Base-by-base conservation (phyloP, 2,797 vertebrate genomes). In the Simalia tracyae region DNA sequence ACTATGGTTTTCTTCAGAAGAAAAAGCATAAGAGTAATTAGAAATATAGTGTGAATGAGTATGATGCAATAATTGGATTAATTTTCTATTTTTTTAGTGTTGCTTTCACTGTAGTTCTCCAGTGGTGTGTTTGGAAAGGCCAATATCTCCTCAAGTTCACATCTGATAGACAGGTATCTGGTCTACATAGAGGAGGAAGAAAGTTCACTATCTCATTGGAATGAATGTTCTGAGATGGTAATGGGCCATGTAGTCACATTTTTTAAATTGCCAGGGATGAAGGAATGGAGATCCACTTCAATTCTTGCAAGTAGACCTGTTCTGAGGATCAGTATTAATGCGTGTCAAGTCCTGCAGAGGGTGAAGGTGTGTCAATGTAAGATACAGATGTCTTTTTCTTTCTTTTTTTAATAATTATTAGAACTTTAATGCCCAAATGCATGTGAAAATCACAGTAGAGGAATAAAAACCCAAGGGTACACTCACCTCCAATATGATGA, bases 11-110 rank as follows among this genome's bases (percentile, higher is more conserved):
- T 22, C 85, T 94, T 91, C 42, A 72, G 90, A 28, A 88, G 11
- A 15, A 68, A 86, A 4, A 5, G 42, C 0, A 64, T 91, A 92
- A 89, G 90, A 50, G 10, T 57, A 68, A 84, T 56, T 61, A 89
- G 50, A 4, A 60, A 90, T 60, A 87, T 14, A 1, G 54, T 24
- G 1, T 88, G 91, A 24, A 19, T 91, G 88, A 50, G 19, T 72
- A 84, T n/a, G 63, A 46, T 90, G 1, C 0, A 76, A 88, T 14
- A 86, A 90, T 7, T 90, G 6, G 59, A 72, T 92, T 94, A 94
- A 76, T 36, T 0, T 11, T 91, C 0, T 5, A 12, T 0, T 57
- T 84, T 26, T 42, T 81, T 93, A 91, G 66, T 86, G 84, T 15
- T 76, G 2, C 1, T 91, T 19, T 14, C 4, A 92, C 17, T 64